Conservation (phyloP, 2,888 invertebrate genomes). For the Agrochola macilenta region DNA sequence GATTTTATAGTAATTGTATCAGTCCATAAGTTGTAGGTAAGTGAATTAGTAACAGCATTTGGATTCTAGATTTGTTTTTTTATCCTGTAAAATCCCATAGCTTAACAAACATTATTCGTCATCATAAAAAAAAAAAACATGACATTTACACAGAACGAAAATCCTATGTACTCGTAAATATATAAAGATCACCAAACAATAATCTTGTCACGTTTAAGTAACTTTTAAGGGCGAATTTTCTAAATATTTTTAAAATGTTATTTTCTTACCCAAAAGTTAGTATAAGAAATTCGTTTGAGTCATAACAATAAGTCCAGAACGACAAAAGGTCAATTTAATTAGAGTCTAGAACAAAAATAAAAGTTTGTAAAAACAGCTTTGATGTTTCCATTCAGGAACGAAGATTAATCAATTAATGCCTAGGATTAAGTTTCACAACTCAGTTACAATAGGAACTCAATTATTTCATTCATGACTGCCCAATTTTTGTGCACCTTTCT, state of each 20-base stretch:
- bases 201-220: not conserved
- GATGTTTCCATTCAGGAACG: constrained; percentile 12
- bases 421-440: not conserved
- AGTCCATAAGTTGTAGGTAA: too few species aligned
- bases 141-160: too few species aligned
- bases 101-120: too few species aligned
- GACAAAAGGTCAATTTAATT: constrained; percentile 61
- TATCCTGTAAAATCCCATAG: too few species aligned
- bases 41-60: too few species aligned
- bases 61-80: too few species aligned
- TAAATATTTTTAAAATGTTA: constrained; percentile 18
- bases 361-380: constrained; percentile 33
- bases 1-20: too few species aligned
- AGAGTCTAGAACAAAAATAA: constrained; percentile 51
- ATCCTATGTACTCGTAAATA: too few species aligned
- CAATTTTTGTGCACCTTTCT: too few species aligned
- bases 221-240: not conserved
- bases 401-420: constrained; percentile 18
- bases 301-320: constrained; percentile 46
- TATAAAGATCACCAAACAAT: not conserved
- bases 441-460: not conserved
- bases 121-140: too few species aligned
- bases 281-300: constrained; percentile 43
- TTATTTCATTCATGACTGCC: not conserved
- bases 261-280: constrained; percentile 30